These are phyloP conservation scores for Oreotragus oreotragus DNA, from an alignment of 2,113 vertebrate genomes.

Conservation along the genomic window DNA sequence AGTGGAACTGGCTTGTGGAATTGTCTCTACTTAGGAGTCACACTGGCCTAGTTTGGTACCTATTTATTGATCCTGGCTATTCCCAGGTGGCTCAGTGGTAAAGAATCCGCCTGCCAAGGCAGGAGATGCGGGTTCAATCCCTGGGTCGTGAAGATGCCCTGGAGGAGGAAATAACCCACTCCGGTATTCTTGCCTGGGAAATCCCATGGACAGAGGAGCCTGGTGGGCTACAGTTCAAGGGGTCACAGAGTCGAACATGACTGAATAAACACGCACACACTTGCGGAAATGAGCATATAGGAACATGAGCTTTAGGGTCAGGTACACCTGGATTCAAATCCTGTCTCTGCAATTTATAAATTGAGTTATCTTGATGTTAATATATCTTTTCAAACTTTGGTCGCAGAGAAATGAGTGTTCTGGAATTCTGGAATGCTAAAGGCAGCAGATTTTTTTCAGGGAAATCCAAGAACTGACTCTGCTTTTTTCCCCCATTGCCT, in stretches of 20 bases:
- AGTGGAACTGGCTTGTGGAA: background rate
- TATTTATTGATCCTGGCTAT: background rate
- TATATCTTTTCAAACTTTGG: background rate
- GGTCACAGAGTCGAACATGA: background rate
- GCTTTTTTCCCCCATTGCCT: background rate
- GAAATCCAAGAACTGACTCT: background rate
- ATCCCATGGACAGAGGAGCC: background rate
- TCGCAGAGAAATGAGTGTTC: background rate
- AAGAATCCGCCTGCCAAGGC: background rate
- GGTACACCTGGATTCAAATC: background rate
- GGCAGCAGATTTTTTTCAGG: background rate
- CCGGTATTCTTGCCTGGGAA: background rate
- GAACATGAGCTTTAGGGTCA: too few species aligned
- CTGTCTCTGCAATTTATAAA: background rate
- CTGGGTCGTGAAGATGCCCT: background rate
- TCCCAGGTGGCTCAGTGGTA: background rate
- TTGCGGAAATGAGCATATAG: background rate
- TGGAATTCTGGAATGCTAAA: background rate
- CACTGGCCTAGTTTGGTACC: background rate
- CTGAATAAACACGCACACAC: rapidly evolving
- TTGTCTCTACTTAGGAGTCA: background rate
- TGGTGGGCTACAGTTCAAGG: background rate
- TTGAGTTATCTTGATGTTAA: background rate
- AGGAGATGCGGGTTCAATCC: background rate
- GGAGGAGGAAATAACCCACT: background rate